Evolutionary conservation across 2,888 invertebrate genomes (phyloP).

Genomic region (Caenorhabditis sinica): DNA sequence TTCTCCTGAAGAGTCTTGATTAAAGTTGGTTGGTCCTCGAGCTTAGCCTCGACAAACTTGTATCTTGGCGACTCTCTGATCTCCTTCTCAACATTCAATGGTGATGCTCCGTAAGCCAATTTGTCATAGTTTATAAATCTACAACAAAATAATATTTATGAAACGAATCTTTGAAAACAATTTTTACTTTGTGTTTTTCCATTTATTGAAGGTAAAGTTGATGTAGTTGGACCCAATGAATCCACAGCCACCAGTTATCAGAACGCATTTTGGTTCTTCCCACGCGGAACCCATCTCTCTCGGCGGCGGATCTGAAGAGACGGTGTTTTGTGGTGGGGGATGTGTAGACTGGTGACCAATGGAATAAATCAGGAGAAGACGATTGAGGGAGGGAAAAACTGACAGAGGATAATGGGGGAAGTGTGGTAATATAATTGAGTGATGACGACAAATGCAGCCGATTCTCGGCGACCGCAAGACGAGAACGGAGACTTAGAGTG

Average conservation of each 20-base stretch:
- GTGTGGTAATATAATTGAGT: slow-evolving; percentile 50
- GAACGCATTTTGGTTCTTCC: slow-evolving; percentile 75
- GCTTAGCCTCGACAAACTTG: slow-evolving; percentile 77
- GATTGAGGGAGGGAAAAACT: slow-evolving; percentile 16
- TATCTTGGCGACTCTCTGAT: slow-evolving; percentile 77
- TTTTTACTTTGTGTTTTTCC: slow-evolving; percentile 78
- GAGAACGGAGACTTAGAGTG: slow-evolving; percentile 43
- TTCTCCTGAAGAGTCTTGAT: slow-evolving; percentile 74
- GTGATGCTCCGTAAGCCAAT: slow-evolving; percentile 79
- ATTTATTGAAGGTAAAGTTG: slow-evolving; percentile 79
- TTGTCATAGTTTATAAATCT: slow-evolving; percentile 82
- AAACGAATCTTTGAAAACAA: neutral
- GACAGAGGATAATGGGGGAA: slow-evolving; percentile 27
- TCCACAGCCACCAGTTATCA: slow-evolving; percentile 83
- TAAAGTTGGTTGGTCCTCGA: slow-evolving; percentile 77
- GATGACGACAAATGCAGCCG: slow-evolving; percentile 51
- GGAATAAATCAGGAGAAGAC: slow-evolving; percentile 19
- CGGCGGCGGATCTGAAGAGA: slow-evolving; percentile 59
- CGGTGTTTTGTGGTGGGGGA: neutral
- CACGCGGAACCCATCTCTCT: slow-evolving; percentile 61
- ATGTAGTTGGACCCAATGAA: slow-evolving; percentile 83
- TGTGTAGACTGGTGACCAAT: neutral
- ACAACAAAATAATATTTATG: slow-evolving; percentile 20
- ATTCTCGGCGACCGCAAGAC: slow-evolving; percentile 27
- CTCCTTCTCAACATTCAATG: slow-evolving; percentile 66